Evolutionary conservation across 37 sponge, comb jelly and placozoan genomes (phyloP).

Genomic region (Lycopodina hypogea): DNA sequence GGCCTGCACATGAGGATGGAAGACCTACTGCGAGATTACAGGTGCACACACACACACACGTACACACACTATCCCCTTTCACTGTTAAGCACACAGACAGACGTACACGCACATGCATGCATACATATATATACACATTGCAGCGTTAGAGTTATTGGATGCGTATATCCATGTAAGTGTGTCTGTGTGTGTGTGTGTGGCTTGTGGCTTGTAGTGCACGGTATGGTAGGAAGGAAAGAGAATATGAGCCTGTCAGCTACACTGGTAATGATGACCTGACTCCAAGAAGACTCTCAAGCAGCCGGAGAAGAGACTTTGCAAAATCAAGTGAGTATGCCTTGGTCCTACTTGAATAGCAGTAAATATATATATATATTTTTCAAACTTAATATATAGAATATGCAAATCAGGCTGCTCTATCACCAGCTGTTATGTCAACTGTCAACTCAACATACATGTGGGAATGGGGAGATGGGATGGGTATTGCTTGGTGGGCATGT

Average conservation of each 20-base stretch:
- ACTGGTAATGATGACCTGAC: not conserved
- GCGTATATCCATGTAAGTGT: not conserved
- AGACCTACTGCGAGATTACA: conserved; percentile 45
- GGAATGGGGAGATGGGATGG: too few relatives aligned
- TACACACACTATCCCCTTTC: not conserved
- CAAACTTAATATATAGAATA: too few relatives aligned
- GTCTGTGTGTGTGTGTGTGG: conserved; percentile 10
- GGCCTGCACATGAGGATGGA: conserved; percentile 73
- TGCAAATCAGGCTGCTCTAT: too few relatives aligned
- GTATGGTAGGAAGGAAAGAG: conserved; percentile 13
- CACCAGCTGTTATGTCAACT: too few relatives aligned
- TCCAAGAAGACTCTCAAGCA: conserved; percentile 16
- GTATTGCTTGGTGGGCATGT: too few relatives aligned
- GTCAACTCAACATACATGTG: too few relatives aligned
- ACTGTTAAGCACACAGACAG: not conserved
- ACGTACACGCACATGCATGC: too few relatives aligned
- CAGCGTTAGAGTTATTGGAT: not conserved
- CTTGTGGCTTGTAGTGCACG: conserved; percentile 1
- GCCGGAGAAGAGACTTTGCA: conserved; percentile 12
- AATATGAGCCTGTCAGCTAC: conserved; percentile 28
- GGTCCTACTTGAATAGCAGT: too few relatives aligned
- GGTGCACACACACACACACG: not conserved
- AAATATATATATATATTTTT: too few relatives aligned
- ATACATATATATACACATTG: not conserved
- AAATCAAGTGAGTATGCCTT: conserved; percentile 3